phyloP scores from a whole-genome alignment of 2,888 invertebrate genomes.

The Parnassius orleans region DNA sequence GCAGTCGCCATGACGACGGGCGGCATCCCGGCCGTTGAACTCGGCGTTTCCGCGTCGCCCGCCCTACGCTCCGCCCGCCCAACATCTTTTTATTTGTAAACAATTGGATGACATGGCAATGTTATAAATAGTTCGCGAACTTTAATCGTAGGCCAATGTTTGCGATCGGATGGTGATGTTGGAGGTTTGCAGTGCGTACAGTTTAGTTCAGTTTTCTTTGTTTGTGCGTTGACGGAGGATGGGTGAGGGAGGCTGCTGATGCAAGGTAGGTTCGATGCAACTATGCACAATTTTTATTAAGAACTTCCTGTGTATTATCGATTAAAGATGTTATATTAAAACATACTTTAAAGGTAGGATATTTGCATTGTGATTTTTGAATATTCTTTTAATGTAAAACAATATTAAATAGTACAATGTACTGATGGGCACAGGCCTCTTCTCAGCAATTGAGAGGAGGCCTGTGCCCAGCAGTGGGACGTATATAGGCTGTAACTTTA shows the following conservation, averaged over 20 bases:
- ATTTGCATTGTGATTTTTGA: too few relatives aligned
- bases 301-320: too few relatives aligned
- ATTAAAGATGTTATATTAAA: too few relatives aligned
- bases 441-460: too few relatives aligned
- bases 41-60: slow-evolving; percentile 43
- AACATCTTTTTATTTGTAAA: slow-evolving; percentile 43
- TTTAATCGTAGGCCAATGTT: slow-evolving; percentile 5
- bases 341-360: too few relatives aligned
- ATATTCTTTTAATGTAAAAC: too few relatives aligned
- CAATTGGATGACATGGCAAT: slow-evolving; percentile 30
- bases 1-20: slow-evolving; percentile 53
- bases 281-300: too few relatives aligned
- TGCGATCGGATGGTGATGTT: background rate
- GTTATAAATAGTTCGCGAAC: slow-evolving; percentile 15
- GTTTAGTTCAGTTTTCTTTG: slow-evolving; percentile 1
- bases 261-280: slow-evolving; percentile 3
- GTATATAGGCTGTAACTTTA: too few relatives aligned
- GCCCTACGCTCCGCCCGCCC: slow-evolving; percentile 45
- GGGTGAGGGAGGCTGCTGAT: slow-evolving; percentile 4
- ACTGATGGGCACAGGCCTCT: too few relatives aligned
- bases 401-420: too few relatives aligned
- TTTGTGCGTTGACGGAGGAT: slow-evolving; percentile 6
- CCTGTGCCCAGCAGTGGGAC: too few relatives aligned
- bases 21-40: slow-evolving; percentile 52
- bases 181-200: background rate